These are phyloP conservation scores for Calyptommatus sinebrachiatus DNA, from an alignment of 2,113 vertebrate species.

Conservation along the genomic window DNA sequence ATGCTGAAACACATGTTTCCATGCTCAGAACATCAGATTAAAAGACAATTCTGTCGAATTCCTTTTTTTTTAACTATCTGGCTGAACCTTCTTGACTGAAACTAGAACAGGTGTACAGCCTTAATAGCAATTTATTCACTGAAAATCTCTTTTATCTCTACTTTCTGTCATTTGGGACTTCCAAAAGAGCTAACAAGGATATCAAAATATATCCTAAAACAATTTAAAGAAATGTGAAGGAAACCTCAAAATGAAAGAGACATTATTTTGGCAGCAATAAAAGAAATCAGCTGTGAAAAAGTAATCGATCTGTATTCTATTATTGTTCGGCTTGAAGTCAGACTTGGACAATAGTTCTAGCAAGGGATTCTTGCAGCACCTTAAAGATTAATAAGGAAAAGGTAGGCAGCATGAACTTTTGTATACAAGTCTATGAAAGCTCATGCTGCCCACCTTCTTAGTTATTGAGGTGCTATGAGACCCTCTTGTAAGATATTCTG, in stretches of 20 bases:
- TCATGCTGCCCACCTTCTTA: no score
- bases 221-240: not conserved
- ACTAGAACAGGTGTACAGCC: not conserved
- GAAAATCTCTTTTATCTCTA: not conserved
- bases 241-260: not conserved
- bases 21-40: no score
- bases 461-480: no score
- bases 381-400: no score
- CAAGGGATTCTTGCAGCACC: no score
- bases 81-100: no score
- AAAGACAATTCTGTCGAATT: no score
- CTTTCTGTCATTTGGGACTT: not conserved
- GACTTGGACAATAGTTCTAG: not conserved
- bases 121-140: not conserved
- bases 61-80: no score
- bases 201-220: not conserved
- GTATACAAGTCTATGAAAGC: no score
- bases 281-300: not conserved
- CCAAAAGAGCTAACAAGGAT: not conserved
- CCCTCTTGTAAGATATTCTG: no score
- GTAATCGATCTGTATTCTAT: not conserved
- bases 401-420: no score
- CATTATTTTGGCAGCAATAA: not conserved
- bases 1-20: no score
- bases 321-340: not conserved